Base-by-base conservation (phyloP, 2,888 invertebrate species). In the Mythimna lalbum region DNA sequence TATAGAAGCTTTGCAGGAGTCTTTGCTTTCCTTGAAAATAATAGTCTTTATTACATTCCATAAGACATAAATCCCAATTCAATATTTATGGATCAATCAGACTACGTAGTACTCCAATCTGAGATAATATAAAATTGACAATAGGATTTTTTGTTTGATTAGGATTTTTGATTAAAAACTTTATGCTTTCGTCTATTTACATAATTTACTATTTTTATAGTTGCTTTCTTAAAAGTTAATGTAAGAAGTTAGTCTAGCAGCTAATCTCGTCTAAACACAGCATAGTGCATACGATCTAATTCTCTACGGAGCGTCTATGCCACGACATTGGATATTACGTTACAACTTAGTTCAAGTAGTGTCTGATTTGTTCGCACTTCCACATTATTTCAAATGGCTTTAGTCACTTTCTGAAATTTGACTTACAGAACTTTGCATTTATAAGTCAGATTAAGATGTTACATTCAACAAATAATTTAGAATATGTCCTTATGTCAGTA, bases 321-420 rank as follows among this genome's bases (percentile, higher is more conserved):
- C 63, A 71, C 71, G 80, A 77, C 81, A 75, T 88, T 85, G 88
- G 78, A 83, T 76, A 72, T 88, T 83, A 88, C 79, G 86, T 87
- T 86, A 88, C 90, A 88, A 89, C 86, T 88, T 86, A 84, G 86
- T 87, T 89, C 80, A 87, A 89, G 86, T 87, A 80, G 84, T 83
- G 87, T 88, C 90, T 90, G 92, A 92, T 92, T 90, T 90, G 89
- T 87, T 86, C 78, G 84, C 87, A 83, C 86, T 87, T 85, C 86
- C 77, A 73, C 62, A 65, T 85, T 84, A 80, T 63, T 60, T 57
- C 19, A 43, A 70, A 68, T 50, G 21, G 69, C 69, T 76, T 69
- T 80, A 69, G 67, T 66, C 72, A 79, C 65, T 62, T 69, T 50
- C 80, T 9, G 0, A 7, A 60, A 67, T 69, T 69, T 63, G 63